phyloP scores from a whole-genome alignment of 2,888 invertebrate species.

The Oxyteleia sp. region DNA sequence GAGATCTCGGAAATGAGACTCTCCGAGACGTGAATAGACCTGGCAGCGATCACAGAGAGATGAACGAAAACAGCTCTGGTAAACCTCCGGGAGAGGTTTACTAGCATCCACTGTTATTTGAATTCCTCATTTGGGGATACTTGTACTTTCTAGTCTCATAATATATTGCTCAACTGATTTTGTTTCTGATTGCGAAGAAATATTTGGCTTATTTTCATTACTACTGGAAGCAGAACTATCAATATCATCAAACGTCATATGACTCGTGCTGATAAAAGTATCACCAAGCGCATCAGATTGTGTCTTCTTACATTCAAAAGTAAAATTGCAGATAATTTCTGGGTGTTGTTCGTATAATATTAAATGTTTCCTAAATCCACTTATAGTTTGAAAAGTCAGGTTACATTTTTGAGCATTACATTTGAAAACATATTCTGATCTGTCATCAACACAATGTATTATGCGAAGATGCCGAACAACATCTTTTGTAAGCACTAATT shows the following conservation, averaged over 20 bases:
- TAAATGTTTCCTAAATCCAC: conserved; percentile 22
- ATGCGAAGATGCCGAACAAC: conserved; percentile 36
- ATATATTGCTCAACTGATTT: conserved; percentile 23
- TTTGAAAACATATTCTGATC: conserved; percentile 1
- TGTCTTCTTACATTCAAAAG: no score
- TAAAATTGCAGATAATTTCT: no score
- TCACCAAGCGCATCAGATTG: no score
- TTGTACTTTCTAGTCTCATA: conserved; percentile 32
- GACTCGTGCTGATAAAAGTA: no score
- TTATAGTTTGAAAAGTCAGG: background rate
- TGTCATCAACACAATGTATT: conserved; percentile 23
- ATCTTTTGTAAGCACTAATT: background rate
- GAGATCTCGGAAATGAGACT: no score
- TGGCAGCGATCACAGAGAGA: no score
- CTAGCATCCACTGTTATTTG: conserved; percentile 38
- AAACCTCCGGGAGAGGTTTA: no score
- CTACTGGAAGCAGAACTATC: background rate
- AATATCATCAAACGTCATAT: background rate
- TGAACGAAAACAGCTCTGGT: no score
- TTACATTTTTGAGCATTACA: conserved; percentile 12
- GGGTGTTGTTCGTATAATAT: background rate
- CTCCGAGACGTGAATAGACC: no score
- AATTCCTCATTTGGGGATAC: conserved; percentile 50
- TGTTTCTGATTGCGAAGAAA: background rate
- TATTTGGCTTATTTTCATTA: background rate